A percentile compares a stretch with the other conserved stretches of the same genome.
Conservation (phyloP, 2,888 invertebrate genomes). For the Drosophila formosana region DNA sequence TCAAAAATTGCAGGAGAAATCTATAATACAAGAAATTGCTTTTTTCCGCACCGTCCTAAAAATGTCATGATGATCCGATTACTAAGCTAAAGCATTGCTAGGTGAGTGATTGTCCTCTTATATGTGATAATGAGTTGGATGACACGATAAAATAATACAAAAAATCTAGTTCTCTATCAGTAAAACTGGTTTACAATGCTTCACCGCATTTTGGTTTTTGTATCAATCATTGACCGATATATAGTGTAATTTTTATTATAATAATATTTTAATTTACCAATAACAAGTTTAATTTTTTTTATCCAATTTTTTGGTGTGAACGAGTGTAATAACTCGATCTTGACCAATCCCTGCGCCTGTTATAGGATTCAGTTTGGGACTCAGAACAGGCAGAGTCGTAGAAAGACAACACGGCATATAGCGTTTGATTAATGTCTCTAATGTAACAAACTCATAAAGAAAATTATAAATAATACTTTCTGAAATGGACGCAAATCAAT, state of each 20-base stretch:
- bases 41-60: background rate
- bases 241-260: constrained; percentile 14
- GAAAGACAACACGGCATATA: background rate
- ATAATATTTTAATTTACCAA: constrained; percentile 6
- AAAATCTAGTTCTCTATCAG: background rate
- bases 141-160: background rate
- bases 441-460: background rate
- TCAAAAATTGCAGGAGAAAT: background rate
- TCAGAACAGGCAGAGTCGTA: background rate
- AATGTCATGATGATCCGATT: background rate
- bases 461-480: constrained; percentile 14
- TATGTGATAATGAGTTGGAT: background rate
- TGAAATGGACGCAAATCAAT: constrained; percentile 35
- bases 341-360: background rate
- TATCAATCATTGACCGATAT: constrained; percentile 2
- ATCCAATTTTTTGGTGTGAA: constrained; percentile 6
- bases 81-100: background rate
- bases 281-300: constrained; percentile 9
- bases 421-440: background rate
- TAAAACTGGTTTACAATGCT: constrained; percentile 1
- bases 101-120: background rate
- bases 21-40: background rate
- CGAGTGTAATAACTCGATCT: background rate
- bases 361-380: background rate
- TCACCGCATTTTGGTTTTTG: background rate